These are phyloP conservation scores for Cylloceria caligata DNA, from an alignment of 2,888 invertebrate species.

Conservation along the genomic window DNA sequence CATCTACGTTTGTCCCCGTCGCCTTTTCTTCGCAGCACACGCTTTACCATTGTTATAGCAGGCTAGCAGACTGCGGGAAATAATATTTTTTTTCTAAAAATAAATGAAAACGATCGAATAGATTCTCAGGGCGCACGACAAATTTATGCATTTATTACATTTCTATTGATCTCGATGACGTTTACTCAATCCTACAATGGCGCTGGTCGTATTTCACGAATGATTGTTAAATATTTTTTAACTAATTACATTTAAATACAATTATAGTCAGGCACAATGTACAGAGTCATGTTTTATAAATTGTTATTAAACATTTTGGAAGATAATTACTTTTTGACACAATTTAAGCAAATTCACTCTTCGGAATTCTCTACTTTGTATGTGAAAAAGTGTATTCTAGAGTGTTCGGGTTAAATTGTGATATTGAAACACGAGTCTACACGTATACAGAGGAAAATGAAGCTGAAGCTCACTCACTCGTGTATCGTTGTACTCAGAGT, in stretches of 20 bases:
- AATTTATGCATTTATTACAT: background rate
- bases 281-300: background rate
- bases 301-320: background rate
- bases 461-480: constrained; percentile 36
- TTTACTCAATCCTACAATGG: background rate
- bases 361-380: constrained; percentile 2
- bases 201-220: background rate
- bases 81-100: background rate
- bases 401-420: constrained; percentile 35
- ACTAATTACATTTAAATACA: background rate
- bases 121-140: background rate
- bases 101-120: background rate
- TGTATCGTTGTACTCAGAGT: constrained; percentile 53
- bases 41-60: constrained; percentile 2
- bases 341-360: background rate
- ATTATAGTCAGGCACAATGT: background rate
- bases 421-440: background rate
- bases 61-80: background rate
- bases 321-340: background rate
- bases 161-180: background rate
- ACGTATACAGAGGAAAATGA: constrained; percentile 23
- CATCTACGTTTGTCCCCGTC: constrained; percentile 4
- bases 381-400: background rate
- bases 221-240: background rate
- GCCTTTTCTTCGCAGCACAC: background rate